phyloP scores from a whole-genome alignment of 1,140 invertebrate species.

The Odontomachus brunneus region DNA sequence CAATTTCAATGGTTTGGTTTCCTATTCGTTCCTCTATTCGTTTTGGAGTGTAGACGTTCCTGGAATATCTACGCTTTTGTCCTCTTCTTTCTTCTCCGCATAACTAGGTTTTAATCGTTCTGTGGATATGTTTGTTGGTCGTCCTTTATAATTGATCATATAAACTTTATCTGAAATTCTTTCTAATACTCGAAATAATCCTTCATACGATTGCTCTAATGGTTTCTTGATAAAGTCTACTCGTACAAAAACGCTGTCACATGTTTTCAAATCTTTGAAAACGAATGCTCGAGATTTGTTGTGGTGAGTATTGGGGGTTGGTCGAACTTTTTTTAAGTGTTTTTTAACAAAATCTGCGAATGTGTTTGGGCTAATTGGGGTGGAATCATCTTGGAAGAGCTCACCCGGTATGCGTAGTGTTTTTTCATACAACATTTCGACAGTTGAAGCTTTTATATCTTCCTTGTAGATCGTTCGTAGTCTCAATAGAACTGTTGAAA shows the following conservation, averaged over 20 bases:
- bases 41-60: too few relatives aligned
- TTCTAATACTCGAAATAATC: background rate
- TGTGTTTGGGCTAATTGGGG: too few relatives aligned
- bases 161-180: background rate
- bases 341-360: background rate
- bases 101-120: constrained; percentile 19
- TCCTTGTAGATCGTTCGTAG: background rate
- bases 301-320: background rate
- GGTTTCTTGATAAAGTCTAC: background rate
- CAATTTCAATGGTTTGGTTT: too few relatives aligned
- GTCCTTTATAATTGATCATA: background rate
- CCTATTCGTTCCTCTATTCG: too few relatives aligned
- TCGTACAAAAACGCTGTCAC: background rate
- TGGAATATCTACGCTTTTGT: too few relatives aligned
- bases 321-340: background rate
- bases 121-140: background rate
- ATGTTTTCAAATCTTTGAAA: background rate
- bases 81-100: too few relatives aligned
- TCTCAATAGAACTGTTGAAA: background rate
- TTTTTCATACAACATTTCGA: background rate
- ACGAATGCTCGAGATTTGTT: background rate
- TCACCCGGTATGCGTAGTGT: constrained; percentile 8
- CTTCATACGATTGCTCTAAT: background rate
- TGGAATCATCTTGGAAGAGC: constrained; percentile 3
- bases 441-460: constrained; percentile 7